Percentiles rank a stretch among this genome's conserved stretches.
phyloP scores from a whole-genome alignment of 2,888 invertebrate species.

The Leptinotarsa peninsularis region DNA sequence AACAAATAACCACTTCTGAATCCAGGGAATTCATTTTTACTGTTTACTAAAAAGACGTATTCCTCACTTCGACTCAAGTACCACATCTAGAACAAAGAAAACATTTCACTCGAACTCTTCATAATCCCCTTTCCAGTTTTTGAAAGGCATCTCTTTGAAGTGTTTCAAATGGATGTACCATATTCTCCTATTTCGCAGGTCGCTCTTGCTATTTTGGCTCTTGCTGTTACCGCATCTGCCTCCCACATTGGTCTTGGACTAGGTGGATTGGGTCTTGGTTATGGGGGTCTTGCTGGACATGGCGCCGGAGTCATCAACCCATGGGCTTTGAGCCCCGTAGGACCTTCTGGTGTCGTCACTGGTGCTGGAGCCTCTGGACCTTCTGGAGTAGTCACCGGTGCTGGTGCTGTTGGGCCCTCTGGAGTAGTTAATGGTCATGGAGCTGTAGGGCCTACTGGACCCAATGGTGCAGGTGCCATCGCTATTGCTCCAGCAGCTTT shows the following conservation, averaged over 20 bases:
- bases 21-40: too few relatives aligned
- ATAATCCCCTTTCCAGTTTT: neutral
- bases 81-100: too few relatives aligned
- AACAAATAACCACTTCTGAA: too few relatives aligned
- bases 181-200: constrained; percentile 10
- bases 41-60: too few relatives aligned
- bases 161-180: neutral
- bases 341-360: constrained; percentile 35
- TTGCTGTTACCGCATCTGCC: constrained; percentile 8
- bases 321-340: constrained; percentile 23
- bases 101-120: too few relatives aligned
- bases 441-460: constrained; percentile 45
- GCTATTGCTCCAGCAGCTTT: neutral
- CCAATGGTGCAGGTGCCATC: constrained; percentile 37
- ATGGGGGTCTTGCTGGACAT: constrained; percentile 16
- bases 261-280: neutral
- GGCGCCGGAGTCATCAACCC: constrained; percentile 28
- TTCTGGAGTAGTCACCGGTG: constrained; percentile 27
- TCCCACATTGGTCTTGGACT: constrained; percentile 15
- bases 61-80: too few relatives aligned
- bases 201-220: constrained; percentile 9
- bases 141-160: neutral
- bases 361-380: constrained; percentile 32
- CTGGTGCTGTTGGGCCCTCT: constrained; percentile 32
- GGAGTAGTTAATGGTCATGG: constrained; percentile 44